These are phyloP conservation scores for Mormyrops boulengeri DNA, from an alignment of 2,797 vertebrate species.

Conservation along the genomic window DNA sequence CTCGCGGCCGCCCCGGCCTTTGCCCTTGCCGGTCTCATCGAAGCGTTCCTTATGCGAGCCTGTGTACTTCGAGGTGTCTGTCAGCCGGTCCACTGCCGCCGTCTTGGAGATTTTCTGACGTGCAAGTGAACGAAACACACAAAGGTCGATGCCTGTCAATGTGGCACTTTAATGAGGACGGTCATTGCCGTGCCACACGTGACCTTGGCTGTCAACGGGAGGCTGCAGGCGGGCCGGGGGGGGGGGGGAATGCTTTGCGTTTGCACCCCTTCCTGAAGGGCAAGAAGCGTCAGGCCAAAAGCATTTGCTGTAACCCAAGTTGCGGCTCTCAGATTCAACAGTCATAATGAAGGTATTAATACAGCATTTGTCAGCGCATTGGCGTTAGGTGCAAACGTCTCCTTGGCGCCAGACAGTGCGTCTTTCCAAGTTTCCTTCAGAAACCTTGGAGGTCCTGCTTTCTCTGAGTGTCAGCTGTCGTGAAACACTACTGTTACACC, in stretches of 20 bases:
- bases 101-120: constrained; percentile 78
- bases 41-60: constrained; percentile 93
- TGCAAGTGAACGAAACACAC: not conserved
- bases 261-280: not conserved
- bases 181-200: not conserved
- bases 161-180: not conserved
- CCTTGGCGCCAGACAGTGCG: not conserved
- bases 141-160: not conserved
- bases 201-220: not conserved
- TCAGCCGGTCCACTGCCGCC: constrained; percentile 78
- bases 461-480: not conserved
- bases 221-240: not conserved
- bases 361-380: not conserved
- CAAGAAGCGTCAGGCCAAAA: not conserved
- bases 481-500: not conserved
- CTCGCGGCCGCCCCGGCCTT: constrained; percentile 82
- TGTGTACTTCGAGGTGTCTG: constrained; percentile 85
- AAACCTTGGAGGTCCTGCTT: not conserved
- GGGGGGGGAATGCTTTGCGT: too few species aligned
- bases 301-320: not conserved
- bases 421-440: not conserved
- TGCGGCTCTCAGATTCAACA: not conserved
- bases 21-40: constrained; percentile 76
- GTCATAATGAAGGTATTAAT: not conserved
- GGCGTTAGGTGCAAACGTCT: not conserved